Percentiles rank a stretch among this genome's conserved stretches.
Evolutionary conservation across 2,797 vertebrate genomes (phyloP).

Genomic region (Coreius guichenoti): DNA sequence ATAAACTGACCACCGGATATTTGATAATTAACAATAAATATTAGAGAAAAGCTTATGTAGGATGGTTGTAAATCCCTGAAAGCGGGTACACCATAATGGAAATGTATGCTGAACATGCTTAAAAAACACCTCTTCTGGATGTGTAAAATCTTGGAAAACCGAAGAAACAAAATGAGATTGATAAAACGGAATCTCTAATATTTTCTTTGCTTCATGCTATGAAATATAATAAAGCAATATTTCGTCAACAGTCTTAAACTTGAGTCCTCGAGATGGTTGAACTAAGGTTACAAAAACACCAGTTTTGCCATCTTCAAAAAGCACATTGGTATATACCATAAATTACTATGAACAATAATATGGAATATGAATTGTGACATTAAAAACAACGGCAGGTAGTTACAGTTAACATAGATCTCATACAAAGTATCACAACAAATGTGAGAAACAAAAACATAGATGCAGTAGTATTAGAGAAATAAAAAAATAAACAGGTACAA

Average conservation of each 20-base stretch:
- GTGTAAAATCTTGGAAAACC: conserved; percentile 5
- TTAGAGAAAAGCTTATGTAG: conserved; percentile 15
- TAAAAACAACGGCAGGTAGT: conserved; percentile 41
- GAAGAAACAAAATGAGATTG: conserved; percentile 16
- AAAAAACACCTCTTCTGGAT: conserved; percentile 12
- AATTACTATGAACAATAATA: conserved; percentile 43
- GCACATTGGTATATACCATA: conserved; percentile 31
- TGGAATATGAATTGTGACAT: conserved; percentile 41
- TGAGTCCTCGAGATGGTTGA: neutral
- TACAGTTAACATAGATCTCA: conserved; percentile 14
- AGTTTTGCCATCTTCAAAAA: conserved; percentile 25
- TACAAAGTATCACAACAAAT: conserved; percentile 35
- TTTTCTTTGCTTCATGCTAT: conserved; percentile 22
- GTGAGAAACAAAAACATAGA: conserved; percentile 38
- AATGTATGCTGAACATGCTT: conserved; percentile 44
- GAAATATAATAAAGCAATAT: neutral
- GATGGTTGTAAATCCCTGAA: conserved; percentile 26
- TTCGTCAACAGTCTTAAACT: conserved; percentile 3
- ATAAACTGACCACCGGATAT: conserved; percentile 16
- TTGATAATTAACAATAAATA: conserved; percentile 21
- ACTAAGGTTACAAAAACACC: conserved; percentile 9
- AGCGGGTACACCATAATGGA: conserved; percentile 19
- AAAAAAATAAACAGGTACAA: conserved; percentile 22
- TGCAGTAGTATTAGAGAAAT: conserved; percentile 45
- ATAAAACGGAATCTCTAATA: conserved; percentile 20